Percentiles rank a stretch among this genome's conserved stretches.
These are phyloP conservation scores for Drosophila multiciliata DNA, from an alignment of 2,888 invertebrate species.

Conservation along the genomic window DNA sequence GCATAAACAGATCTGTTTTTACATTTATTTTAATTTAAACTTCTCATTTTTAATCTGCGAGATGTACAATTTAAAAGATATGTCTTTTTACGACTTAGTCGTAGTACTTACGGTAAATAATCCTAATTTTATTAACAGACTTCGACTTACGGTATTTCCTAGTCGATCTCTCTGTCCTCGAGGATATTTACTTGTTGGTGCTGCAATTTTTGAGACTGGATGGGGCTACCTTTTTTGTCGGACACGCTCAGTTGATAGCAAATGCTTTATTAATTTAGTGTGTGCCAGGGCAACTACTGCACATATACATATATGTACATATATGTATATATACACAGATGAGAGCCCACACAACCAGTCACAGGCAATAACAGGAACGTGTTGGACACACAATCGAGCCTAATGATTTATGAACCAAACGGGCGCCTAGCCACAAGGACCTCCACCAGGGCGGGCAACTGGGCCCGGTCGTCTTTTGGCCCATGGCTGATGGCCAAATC, in stretches of 20 bases:
- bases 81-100: not conserved
- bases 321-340: not conserved
- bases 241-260: conserved; percentile 64
- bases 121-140: not conserved
- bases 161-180: not conserved
- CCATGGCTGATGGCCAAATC: conserved; percentile 62
- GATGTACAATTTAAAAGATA: not conserved
- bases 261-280: conserved; percentile 81
- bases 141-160: not conserved
- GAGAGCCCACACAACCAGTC: conserved; percentile 4
- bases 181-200: conserved; percentile 11
- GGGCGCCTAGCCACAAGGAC: conserved; percentile 70
- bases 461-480: conserved; percentile 9
- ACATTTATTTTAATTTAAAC: not conserved
- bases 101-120: not conserved
- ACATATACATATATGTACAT: conserved; percentile 16
- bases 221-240: conserved; percentile 23
- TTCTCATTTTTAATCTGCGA: not conserved
- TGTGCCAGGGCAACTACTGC: conserved; percentile 64
- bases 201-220: conserved; percentile 61
- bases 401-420: conserved; percentile 78
- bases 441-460: conserved; percentile 9
- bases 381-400: conserved; percentile 80
- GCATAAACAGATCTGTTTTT: not conserved
- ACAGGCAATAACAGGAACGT: conserved; percentile 51